phyloP scores from a whole-genome alignment of 2,888 invertebrate genomes.

The Bombyx huttoni region DNA sequence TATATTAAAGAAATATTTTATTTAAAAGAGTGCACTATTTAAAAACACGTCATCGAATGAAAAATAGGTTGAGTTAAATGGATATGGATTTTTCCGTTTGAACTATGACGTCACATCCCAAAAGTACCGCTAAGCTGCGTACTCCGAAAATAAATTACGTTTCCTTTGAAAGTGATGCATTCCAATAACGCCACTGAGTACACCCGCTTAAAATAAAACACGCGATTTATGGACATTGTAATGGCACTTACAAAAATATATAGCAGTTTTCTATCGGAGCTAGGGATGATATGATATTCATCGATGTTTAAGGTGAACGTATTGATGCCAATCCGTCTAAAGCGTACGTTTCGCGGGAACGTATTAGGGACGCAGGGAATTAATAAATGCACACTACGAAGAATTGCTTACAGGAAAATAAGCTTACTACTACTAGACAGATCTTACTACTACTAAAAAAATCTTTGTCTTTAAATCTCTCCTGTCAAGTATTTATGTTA shows the following conservation, averaged over 20 bases:
- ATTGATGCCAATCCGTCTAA: no score
- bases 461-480: no score
- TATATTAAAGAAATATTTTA: no score
- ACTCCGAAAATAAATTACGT: no score
- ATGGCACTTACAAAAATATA: conserved; percentile 5
- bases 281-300: no score
- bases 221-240: background rate
- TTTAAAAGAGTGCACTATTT: no score
- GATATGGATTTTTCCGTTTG: background rate
- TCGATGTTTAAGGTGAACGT: no score
- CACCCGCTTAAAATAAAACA: background rate
- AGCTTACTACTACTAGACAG: background rate
- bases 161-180: background rate
- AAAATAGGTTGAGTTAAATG: background rate
- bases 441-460: no score
- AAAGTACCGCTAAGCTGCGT: no score
- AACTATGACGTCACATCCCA: no score
- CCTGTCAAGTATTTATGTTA: no score
- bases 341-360: conserved; percentile 47
- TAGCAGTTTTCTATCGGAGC: conserved; percentile 5
- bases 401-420: background rate
- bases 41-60: background rate
- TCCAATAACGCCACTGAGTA: background rate
- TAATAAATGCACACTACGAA: conserved; percentile 34
- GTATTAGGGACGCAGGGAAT: conserved; percentile 50